phyloP scores from a whole-genome alignment of 2,797 vertebrate species.

The Linurgus olivaceus region DNA sequence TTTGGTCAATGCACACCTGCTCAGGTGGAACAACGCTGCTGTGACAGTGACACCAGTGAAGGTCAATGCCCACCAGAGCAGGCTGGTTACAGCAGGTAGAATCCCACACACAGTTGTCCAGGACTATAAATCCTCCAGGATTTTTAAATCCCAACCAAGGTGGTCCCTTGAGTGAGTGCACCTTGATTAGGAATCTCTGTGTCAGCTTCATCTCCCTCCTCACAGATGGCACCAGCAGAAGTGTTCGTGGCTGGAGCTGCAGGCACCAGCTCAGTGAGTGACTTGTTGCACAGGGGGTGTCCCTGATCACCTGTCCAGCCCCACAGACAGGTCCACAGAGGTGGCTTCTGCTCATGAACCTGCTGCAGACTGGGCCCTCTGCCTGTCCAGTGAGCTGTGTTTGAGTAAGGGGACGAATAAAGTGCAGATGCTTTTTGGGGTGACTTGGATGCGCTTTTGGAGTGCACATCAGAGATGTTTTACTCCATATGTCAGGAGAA shows the following conservation, averaged over 20 bases:
- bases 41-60: background rate
- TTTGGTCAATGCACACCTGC: background rate
- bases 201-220: background rate
- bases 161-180: background rate
- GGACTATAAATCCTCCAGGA: background rate
- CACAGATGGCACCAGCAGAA: background rate
- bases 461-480: rapidly evolving
- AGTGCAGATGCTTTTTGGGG: background rate
- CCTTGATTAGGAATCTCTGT: too few relatives aligned
- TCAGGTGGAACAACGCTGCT: background rate
- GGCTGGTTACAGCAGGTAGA: background rate
- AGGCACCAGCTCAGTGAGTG: background rate
- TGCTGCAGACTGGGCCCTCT: background rate
- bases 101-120: rapidly evolving
- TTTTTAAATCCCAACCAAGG: rapidly evolving
- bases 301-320: background rate
- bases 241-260: background rate
- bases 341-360: background rate
- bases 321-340: rapidly evolving
- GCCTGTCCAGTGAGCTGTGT: background rate
- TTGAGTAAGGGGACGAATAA: background rate
- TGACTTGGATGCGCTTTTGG: background rate
- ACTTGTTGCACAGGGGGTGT: rapidly evolving
- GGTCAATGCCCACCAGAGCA: rapidly evolving
- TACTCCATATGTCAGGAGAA: rapidly evolving